Base-by-base conservation (phyloP, 2,888 invertebrate genomes). In the Cylindroiulus punctatus region DNA sequence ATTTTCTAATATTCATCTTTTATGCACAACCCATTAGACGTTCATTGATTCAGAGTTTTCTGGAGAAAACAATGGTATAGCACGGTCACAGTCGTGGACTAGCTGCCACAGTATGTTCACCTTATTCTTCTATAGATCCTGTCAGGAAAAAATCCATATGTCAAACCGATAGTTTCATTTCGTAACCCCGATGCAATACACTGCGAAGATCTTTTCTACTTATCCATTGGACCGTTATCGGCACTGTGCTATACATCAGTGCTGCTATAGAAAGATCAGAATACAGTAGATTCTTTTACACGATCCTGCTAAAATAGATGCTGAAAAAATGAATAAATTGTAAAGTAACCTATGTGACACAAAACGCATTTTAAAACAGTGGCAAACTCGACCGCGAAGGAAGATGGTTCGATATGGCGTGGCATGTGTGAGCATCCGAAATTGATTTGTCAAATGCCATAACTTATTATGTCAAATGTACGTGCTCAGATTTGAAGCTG, bases 371-470 rank as follows among this genome's bases (percentile, higher is more conserved):
- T 65, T 65, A 22, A 65, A 65, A 65, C 65, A 65, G 65, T 65
- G 65, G 65, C 42, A 65, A 65, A 4, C 22, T 22, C 65, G 65
- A 65, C 65, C 65, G 22, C 65, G 26, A 65, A 65, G 26, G 36
- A 65, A 8, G 57, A 65, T 65, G 22, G 36, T 65, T 65, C 1
- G 26, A 26, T n/a, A n/a, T n/a, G n/a, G 19, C 10, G 8, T n/a
- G 19, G 65, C 65, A 65, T 22, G 22, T 65, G 65, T 26, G 65
- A 65, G 65, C 65, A 65, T 65, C 65, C 26, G 22, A 22, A 22
- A 65, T 5, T 65, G 65, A 65, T 65, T 65, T 65, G 65, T 65
- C 65, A 65, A 65, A 65, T 65, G 65, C 26, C 65, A 65, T 65
- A 26, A 65, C 26, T 26, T 65, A 65, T 65, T 65, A 26, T 65